Conservation (phyloP, 2,113 vertebrate species). For the Ciconia boyciana region DNA sequence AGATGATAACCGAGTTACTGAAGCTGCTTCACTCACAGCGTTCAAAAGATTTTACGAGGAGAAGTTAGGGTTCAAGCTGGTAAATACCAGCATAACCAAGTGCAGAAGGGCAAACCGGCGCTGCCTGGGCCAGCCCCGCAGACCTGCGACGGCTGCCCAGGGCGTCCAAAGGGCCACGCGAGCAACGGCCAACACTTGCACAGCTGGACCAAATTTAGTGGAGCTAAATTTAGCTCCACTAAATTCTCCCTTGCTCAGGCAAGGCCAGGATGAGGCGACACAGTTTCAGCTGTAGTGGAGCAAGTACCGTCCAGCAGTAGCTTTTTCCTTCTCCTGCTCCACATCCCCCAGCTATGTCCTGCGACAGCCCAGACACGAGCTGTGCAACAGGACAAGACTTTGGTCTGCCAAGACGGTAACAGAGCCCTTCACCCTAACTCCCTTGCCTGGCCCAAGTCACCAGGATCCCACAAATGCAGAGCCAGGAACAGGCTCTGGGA, state of each 20-base stretch:
- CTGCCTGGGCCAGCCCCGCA: not conserved
- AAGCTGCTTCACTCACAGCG: rapidly evolving
- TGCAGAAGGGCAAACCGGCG: not conserved
- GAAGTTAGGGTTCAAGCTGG: not conserved
- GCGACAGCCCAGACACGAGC: rapidly evolving
- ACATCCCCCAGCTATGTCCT: not conserved
- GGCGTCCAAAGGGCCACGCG: rapidly evolving
- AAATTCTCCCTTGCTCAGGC: not conserved
- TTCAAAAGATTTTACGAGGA: not conserved
- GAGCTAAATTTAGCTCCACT: not conserved
- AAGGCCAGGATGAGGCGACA: not conserved
- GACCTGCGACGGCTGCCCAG: rapidly evolving
- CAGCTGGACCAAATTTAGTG: not conserved
- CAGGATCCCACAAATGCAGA: not conserved
- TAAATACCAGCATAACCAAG: rapidly evolving
- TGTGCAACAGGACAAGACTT: not conserved
- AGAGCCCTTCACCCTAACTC: not conserved
- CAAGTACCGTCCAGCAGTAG: not conserved
- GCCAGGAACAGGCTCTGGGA: not conserved
- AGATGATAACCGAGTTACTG: rapidly evolving
- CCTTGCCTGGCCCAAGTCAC: not conserved
- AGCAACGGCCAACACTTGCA: not conserved
- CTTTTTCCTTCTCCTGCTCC: not conserved
- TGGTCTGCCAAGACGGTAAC: not conserved
- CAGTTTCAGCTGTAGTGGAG: rapidly evolving